Percentiles rank a stretch among this genome's conserved stretches.
These are phyloP conservation scores for Exocentrus adspersus DNA, from an alignment of 2,888 invertebrate genomes.

Conservation along the genomic window DNA sequence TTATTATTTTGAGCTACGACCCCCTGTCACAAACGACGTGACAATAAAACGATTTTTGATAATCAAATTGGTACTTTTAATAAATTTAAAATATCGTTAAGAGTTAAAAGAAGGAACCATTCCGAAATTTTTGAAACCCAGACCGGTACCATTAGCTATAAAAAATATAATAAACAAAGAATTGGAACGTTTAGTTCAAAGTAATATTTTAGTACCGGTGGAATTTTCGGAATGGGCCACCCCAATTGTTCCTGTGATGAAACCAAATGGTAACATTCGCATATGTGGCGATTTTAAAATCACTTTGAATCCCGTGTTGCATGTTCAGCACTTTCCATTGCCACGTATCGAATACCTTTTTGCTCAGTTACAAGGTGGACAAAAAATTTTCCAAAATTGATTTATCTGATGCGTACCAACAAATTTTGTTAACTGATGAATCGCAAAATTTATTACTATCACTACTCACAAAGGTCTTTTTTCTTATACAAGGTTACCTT, in stretches of 20 bases:
- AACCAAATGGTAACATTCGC: constrained; percentile 10
- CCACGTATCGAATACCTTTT: constrained; percentile 35
- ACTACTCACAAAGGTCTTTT: constrained; percentile 13
- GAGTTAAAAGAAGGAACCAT: constrained; percentile 21
- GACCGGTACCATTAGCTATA: constrained; percentile 36
- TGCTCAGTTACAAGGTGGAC: constrained; percentile 16
- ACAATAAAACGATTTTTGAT: constrained; percentile 22
- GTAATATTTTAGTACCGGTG: background rate
- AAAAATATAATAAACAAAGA: constrained; percentile 35
- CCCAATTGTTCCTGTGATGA: constrained; percentile 19
- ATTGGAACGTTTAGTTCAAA: constrained; percentile 24
- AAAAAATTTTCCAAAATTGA: constrained; percentile 20
- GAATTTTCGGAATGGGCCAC: constrained; percentile 14
- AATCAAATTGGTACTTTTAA: constrained; percentile 25
- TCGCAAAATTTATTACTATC: constrained; percentile 14
- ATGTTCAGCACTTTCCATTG: constrained; percentile 32
- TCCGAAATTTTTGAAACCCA: constrained; percentile 33
- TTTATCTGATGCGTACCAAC: background rate
- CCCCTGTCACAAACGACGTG: no score
- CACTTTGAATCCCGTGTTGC: constrained; percentile 21
- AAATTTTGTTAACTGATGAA: constrained; percentile 2
- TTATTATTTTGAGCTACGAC: no score
- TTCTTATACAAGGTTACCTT: constrained; percentile 14
- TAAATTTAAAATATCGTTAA: constrained; percentile 27
- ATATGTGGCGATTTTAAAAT: no score